phyloP scores from a whole-genome alignment of 2,113 vertebrate species.

The Kryptolebias marmoratus region DNA sequence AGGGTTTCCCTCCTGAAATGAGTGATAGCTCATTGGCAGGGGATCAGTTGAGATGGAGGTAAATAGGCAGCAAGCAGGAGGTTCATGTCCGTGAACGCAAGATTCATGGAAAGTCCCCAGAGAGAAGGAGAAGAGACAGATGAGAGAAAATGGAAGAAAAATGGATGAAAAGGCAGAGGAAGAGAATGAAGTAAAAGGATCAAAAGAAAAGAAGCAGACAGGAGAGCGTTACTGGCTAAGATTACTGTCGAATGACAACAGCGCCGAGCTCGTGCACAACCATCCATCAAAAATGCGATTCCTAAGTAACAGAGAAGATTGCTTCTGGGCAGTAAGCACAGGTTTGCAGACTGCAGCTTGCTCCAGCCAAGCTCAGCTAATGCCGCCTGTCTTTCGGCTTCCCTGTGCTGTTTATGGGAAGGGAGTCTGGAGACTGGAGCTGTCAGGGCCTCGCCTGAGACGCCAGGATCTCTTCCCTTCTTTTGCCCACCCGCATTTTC shows the following conservation, averaged over 20 bases:
- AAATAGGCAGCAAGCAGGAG: constrained; percentile 34
- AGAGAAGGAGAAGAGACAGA: constrained; percentile 7
- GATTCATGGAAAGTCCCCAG: constrained; percentile 34
- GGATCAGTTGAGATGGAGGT: constrained; percentile 60
- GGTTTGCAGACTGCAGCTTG: constrained; percentile 36
- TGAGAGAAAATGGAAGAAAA: constrained; percentile 1
- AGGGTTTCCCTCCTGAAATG: constrained; percentile 48
- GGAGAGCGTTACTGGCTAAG: constrained; percentile 12
- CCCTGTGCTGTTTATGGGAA: constrained; percentile 54
- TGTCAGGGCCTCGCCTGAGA: constrained; percentile 61
- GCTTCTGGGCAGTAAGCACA: constrained; percentile 30
- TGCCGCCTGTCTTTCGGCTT: constrained; percentile 47
- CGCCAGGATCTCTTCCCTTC: constrained; percentile 43
- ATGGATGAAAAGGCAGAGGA: background rate
- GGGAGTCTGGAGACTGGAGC: constrained; percentile 62
- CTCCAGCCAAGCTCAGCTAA: constrained; percentile 52
- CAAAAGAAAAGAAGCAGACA: constrained; percentile 6
- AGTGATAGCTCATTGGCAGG: constrained; percentile 58
- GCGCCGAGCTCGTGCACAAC: background rate
- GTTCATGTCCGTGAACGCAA: constrained; percentile 37
- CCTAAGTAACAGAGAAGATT: constrained; percentile 24
- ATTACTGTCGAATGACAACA: constrained; percentile 29
- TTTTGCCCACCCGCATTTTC: constrained; percentile 59
- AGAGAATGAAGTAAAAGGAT: background rate
- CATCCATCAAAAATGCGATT: constrained; percentile 41